Base-by-base conservation (phyloP, 2,888 invertebrate genomes). In the Tetrapedia diversipes region DNA sequence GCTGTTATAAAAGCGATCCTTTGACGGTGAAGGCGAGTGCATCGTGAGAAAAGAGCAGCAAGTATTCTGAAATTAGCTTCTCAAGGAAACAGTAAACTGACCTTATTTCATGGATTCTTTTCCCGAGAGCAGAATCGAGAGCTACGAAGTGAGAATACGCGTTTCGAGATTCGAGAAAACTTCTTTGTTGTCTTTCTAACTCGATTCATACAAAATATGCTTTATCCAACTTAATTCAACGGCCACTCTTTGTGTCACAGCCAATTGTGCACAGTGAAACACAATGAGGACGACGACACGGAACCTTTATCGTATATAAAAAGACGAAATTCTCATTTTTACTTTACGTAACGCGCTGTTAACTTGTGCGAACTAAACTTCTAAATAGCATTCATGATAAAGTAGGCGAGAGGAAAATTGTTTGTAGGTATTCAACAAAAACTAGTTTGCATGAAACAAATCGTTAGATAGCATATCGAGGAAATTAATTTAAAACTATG, bases 51-150 rank as follows among this genome's bases (percentile, higher is more conserved):
- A 67, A 66, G 66, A 51, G 57, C 54, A 54, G 75, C 64, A 59
- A 14, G 53, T 65, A 72, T 73, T 59, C 54, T 66, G 73, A 45
- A 75, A 75, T 75, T 75, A 66, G 27, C 54, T 75, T 66, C 60
- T 47, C 73, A 57, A 74, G 65, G 65, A 74, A 75, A 75, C 75
- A 32, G 65, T 54, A 63, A 63, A 72, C 54, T 75, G 75, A 73
- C 73, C 75, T 75, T 66, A 73, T 66, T 74, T 57, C 74, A 24
- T 37, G 41, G 73, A 66, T 73, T 73, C 66, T 73, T 73, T 56
- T n/a, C 65, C 32, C 65, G 22, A 41, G 57, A 39, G 45, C 2
- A 72, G 53, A 72, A 71, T 59, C 43, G 45, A 63, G 47, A 53
- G 37, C n/a, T 37, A 24, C 57, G 34, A 45, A 32, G 29, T 11